These are phyloP conservation scores for Pogonocherus hispidulus DNA, from an alignment of 2,888 invertebrate species.

Conservation along the genomic window DNA sequence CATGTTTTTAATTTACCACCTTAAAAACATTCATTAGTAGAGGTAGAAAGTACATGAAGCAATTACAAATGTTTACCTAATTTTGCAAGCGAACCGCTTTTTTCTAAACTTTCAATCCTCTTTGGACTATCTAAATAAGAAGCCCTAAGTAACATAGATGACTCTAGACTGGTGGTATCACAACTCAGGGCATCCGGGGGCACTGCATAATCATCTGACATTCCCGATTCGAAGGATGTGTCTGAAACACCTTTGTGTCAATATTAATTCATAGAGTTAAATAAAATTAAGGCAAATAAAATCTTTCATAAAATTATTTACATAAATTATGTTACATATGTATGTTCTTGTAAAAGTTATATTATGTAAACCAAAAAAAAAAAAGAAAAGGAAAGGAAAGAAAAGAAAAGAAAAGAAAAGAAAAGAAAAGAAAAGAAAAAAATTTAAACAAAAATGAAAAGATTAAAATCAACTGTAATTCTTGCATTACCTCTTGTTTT, in stretches of 20 bases:
- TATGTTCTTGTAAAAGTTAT: too few relatives aligned
- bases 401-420: too few relatives aligned
- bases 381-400: too few relatives aligned
- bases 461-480: too few relatives aligned
- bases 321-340: too few relatives aligned
- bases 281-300: slow-evolving; percentile 20
- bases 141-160: slow-evolving; percentile 78
- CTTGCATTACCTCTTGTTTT: slow-evolving; percentile 79
- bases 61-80: slow-evolving; percentile 58
- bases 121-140: slow-evolving; percentile 74
- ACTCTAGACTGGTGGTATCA: slow-evolving; percentile 83
- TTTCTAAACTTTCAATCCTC: slow-evolving; percentile 86
- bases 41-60: background rate
- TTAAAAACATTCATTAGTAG: slow-evolving; percentile 71
- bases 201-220: slow-evolving; percentile 96
- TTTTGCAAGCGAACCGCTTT: slow-evolving; percentile 71
- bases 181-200: slow-evolving; percentile 93
- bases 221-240: slow-evolving; percentile 92
- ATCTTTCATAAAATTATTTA: too few relatives aligned
- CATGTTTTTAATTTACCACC: slow-evolving; percentile 97
- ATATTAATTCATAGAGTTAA: slow-evolving; percentile 54
- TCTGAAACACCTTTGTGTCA: slow-evolving; percentile 76
- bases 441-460: background rate
- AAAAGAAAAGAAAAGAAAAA: slow-evolving; percentile 25
- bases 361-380: too few relatives aligned